Percentiles rank a stretch among this genome's conserved stretches.
Evolutionary conservation across 2,113 vertebrate genomes (phyloP).

Genomic region (Zonotrichia leucophrys): DNA sequence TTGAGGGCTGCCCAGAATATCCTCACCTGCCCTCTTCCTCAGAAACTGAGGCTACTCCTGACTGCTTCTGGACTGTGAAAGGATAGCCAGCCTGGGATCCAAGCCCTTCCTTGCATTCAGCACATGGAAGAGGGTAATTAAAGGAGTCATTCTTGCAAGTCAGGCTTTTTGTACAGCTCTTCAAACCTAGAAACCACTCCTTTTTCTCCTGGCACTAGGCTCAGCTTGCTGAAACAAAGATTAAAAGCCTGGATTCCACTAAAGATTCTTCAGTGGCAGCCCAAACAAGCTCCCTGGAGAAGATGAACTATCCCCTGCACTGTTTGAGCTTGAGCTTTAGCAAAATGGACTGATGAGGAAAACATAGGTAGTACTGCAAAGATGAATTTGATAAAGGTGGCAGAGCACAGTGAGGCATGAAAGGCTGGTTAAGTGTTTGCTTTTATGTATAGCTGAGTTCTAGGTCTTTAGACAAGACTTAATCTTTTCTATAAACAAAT

Average conservation of each 20-base stretch:
- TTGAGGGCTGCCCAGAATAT: neutral
- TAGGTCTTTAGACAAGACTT: conserved; percentile 61
- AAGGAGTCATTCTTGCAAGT: neutral
- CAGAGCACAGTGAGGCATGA: neutral
- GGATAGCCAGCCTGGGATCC: neutral
- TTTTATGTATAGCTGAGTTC: conserved; percentile 15
- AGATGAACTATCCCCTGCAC: neutral
- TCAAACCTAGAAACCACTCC: neutral
- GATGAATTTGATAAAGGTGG: neutral
- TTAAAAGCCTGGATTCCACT: neutral
- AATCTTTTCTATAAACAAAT: conserved; percentile 68
- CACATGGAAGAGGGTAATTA: neutral
- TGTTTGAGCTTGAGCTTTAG: neutral
- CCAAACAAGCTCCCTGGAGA: neutral
- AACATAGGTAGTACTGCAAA: neutral
- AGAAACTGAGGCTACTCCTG: neutral
- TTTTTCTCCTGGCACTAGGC: neutral
- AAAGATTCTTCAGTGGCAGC: neutral
- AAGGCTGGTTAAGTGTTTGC: neutral
- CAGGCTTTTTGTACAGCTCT: neutral
- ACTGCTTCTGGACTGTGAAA: neutral
- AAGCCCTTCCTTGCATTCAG: neutral
- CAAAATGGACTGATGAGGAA: neutral
- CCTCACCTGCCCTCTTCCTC: neutral
- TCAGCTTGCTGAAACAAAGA: conserved; percentile 13